Evolutionary conservation across 2,797 vertebrate species (phyloP).

Genomic region (Neosilurus mollespiculum): DNA sequence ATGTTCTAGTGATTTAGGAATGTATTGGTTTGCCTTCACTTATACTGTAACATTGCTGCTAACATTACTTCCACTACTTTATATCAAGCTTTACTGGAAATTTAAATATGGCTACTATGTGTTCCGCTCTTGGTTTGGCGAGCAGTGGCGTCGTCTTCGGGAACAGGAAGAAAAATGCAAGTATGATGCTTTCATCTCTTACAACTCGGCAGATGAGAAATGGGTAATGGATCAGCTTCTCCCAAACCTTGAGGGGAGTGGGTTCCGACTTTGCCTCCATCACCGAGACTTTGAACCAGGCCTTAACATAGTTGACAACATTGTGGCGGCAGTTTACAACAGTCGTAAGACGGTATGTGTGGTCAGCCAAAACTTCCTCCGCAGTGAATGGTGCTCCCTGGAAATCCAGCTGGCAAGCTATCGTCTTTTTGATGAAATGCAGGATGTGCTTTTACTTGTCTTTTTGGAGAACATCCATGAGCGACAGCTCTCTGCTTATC

Average conservation of each 20-base stretch:
- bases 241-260: conserved; percentile 70
- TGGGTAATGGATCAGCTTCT: conserved; percentile 80
- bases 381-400: conserved; percentile 86
- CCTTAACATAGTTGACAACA: conserved; percentile 79
- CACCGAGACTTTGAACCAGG: conserved; percentile 78
- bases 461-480: conserved; percentile 79
- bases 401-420: conserved; percentile 88
- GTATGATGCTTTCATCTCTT: conserved; percentile 87
- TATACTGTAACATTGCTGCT: conserved; percentile 68
- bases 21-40: conserved; percentile 72
- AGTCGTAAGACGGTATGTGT: conserved; percentile 85
- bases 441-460: conserved; percentile 81
- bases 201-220: conserved; percentile 79
- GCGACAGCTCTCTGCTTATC: conserved; percentile 77
- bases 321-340: conserved; percentile 80
- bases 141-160: conserved; percentile 73
- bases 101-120: conserved; percentile 80
- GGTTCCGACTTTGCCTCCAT: conserved; percentile 77
- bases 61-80: conserved; percentile 72
- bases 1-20: conserved; percentile 75
- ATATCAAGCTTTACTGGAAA: conserved; percentile 78
- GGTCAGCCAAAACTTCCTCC: conserved; percentile 80
- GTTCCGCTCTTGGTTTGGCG: conserved; percentile 77
- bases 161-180: conserved; percentile 75
- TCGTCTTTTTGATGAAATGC: conserved; percentile 82